These are phyloP conservation scores for Chesias legatella DNA, from an alignment of 2,888 invertebrate genomes.

Conservation along the genomic window DNA sequence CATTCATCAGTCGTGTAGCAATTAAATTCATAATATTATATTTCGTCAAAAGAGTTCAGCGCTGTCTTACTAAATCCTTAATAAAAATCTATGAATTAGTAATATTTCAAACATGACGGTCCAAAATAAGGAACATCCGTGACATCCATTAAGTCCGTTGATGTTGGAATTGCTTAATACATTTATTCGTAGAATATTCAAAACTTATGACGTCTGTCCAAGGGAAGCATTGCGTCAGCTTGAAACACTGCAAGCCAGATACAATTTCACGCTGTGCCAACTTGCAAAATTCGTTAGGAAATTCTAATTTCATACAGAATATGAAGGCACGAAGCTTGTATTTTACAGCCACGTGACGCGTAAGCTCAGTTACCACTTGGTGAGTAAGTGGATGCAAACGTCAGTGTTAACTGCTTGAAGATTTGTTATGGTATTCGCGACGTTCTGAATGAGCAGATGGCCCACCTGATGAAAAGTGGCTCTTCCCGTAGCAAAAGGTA, in stretches of 20 bases:
- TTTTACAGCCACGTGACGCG: conserved; percentile 40
- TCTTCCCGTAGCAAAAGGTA: too few relatives aligned
- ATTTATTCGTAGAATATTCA: conserved; percentile 41
- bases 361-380: conserved; percentile 34
- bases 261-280: conserved; percentile 77
- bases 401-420: conserved; percentile 18
- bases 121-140: too few relatives aligned
- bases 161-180: conserved; percentile 27
- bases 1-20: too few relatives aligned
- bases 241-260: conserved; percentile 66
- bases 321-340: conserved; percentile 40
- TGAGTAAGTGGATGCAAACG: conserved; percentile 28
- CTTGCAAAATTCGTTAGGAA: conserved; percentile 69
- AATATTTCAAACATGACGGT: too few relatives aligned
- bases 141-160: too few relatives aligned
- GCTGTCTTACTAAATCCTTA: too few relatives aligned
- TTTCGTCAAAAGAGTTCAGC: too few relatives aligned
- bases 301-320: conserved; percentile 70
- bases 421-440: conserved; percentile 15
- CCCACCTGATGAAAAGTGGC: too few relatives aligned
- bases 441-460: too few relatives aligned
- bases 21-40: too few relatives aligned
- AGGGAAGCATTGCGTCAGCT: conserved; percentile 67
- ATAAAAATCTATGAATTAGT: too few relatives aligned
- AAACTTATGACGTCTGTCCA: conserved; percentile 69